phyloP scores from a whole-genome alignment of 1,140 invertebrate genomes.

The Bombus turneri region DNA sequence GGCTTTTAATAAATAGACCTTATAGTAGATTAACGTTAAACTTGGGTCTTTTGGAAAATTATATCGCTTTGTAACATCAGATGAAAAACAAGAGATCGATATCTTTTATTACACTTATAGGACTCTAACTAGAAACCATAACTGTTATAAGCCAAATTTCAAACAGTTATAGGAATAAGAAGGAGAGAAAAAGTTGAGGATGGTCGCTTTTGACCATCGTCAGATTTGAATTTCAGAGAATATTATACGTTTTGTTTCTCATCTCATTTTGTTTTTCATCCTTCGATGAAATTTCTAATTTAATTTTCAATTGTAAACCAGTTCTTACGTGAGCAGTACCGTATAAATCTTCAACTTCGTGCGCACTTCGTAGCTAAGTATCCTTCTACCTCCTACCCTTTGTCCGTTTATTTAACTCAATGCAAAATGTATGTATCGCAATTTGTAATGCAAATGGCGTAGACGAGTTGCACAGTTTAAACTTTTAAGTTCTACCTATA shows the following conservation, averaged over 20 bases:
- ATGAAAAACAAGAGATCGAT: background rate
- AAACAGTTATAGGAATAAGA: background rate
- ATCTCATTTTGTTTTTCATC: too few relatives aligned
- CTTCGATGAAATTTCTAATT: background rate
- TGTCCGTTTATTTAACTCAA: background rate
- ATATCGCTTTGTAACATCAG: background rate
- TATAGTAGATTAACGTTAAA: background rate
- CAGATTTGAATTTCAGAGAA: background rate
- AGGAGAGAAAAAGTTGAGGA: too few relatives aligned
- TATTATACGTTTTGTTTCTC: background rate
- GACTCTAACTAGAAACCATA: background rate
- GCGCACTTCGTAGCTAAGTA: background rate
- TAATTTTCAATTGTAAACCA: background rate
- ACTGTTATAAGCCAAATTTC: background rate
- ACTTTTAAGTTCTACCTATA: background rate
- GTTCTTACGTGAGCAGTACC: background rate
- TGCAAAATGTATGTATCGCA: background rate
- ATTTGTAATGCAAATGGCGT: background rate
- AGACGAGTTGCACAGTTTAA: background rate
- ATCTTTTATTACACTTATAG: rapidly evolving
- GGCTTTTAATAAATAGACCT: background rate
- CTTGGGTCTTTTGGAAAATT: background rate
- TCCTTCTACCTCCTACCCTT: background rate
- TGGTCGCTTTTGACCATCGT: too few relatives aligned
- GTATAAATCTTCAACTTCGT: background rate